Evolutionary conservation across 2,888 invertebrate genomes (phyloP), one percentile per base, ranked within the genome.

Genomic region (Pseudolycoriella hygida): DNA sequence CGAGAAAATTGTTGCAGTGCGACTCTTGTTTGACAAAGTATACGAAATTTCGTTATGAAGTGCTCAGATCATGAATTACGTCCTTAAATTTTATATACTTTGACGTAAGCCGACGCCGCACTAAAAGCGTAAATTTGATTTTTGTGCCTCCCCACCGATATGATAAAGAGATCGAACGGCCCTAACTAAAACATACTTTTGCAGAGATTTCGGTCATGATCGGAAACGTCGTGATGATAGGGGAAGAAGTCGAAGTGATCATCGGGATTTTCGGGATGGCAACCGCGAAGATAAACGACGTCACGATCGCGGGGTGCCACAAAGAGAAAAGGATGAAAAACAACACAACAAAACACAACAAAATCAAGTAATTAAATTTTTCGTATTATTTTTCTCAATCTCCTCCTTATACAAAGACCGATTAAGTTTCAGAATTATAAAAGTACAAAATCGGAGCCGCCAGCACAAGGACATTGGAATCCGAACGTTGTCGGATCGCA

Each of bases 171-270:
- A n/a, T n/a, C n/a, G n/a, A n/a, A 25, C 25, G 8, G 25, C 25
- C 25, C 5, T 25, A 25, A 25, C n/a, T n/a, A n/a, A n/a, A n/a
- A n/a, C n/a, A n/a, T n/a, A n/a, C 31, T 10, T 10, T n/a, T n/a
- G n/a, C 4, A n/a, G 31, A 15, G 42, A 42, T 25, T 30, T 25
- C n/a, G 38, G 42, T 18, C 14, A 15, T 37, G 53, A 46, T 41
- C 41, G 32, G 30, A 49, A 42, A 44, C 53, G 53, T 50, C 57
- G 53, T 34, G 54, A 57, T 20, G 55, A 56, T 49, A 61, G 60
- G 46, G 57, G 53, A 5, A 51, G 50, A 2, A 57, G 62, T 42
- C 56, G 60, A 46, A 54, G 59, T 40, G 57, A 61, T 44, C 56
- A 65, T 32, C 34, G 43, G 30, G 43, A 37, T 32, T 37, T 37